phyloP scores from a whole-genome alignment of 1,140 invertebrate genomes.

The Panulirus ornatus region DNA sequence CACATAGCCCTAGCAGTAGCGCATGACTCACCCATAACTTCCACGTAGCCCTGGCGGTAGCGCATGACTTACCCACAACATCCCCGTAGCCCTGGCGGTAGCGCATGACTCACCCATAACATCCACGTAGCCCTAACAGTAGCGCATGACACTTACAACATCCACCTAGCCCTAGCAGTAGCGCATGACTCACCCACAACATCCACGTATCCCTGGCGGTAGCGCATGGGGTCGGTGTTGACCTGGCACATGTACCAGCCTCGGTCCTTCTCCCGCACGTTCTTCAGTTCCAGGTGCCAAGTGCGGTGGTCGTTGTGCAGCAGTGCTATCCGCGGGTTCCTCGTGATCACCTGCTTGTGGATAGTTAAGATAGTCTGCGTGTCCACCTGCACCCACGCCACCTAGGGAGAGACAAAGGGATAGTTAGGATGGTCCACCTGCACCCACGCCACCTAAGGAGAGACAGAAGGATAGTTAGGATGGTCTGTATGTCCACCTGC shows the following conservation, averaged over 20 bases:
- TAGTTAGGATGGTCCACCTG: conserved; percentile 79
- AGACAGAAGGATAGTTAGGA: too few relatives aligned
- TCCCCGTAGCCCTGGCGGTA: too few relatives aligned
- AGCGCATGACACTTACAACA: too few relatives aligned
- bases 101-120: too few relatives aligned
- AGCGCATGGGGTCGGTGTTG: conserved; percentile 88
- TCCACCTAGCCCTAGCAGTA: not conserved
- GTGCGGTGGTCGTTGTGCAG: conserved; percentile 77
- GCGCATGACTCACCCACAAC: conserved; percentile 75
- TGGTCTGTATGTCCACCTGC: not conserved
- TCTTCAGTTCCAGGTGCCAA: conserved; percentile 88
- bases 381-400: conserved; percentile 80
- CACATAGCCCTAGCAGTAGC: too few relatives aligned
- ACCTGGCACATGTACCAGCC: conserved; percentile 98
- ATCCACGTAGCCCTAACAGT: too few relatives aligned
- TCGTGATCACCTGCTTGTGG: conserved; percentile 78
- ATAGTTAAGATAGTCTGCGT: conserved; percentile 80
- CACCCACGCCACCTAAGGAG: conserved; percentile 79
- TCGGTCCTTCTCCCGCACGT: conserved; percentile 93
- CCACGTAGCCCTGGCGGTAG: too few relatives aligned
- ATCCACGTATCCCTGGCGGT: conserved; percentile 78
- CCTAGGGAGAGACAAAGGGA: conserved; percentile 76
- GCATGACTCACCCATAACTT: not conserved
- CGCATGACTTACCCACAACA: too few relatives aligned
- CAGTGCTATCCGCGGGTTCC: conserved; percentile 79